Conservation (phyloP, 2,113 vertebrate species). For the Ictalurus punctatus region DNA sequence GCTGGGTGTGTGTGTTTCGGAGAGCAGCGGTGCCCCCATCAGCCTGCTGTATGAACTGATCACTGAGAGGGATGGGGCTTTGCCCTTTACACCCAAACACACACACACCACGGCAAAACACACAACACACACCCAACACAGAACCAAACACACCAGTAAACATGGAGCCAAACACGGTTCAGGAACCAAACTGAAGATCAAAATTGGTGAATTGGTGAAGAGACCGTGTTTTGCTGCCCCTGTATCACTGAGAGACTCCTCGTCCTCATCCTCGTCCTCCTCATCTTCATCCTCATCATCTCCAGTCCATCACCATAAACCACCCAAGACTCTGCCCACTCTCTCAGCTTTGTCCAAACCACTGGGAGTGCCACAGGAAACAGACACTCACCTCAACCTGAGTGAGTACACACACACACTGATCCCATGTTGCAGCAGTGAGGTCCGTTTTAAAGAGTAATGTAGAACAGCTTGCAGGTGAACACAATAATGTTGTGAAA, state of each 20-base stretch:
- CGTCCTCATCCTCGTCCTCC: conserved; percentile 7
- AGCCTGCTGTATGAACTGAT: conserved; percentile 86
- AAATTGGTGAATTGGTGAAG: conserved; percentile 50
- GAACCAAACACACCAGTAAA: conserved; percentile 20
- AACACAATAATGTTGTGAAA: neutral
- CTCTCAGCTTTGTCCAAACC: conserved; percentile 64
- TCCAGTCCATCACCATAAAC: conserved; percentile 11
- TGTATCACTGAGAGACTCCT: neutral
- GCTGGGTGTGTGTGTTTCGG: conserved; percentile 84
- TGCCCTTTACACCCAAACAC: conserved; percentile 38
- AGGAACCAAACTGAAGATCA: conserved; percentile 49
- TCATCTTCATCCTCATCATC: conserved; percentile 49
- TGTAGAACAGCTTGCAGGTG: neutral
- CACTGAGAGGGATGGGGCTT: conserved; percentile 72
- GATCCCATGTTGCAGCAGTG: neutral
- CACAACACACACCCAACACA: neutral
- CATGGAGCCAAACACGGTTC: conserved; percentile 4
- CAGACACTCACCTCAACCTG: conserved; percentile 87
- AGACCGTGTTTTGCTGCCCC: conserved; percentile 46
- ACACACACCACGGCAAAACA: neutral
- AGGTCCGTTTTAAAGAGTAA: neutral
- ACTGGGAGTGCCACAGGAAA: conserved; percentile 78
- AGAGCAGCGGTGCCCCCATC: conserved; percentile 88
- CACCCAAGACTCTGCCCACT: neutral
- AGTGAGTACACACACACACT: conserved; percentile 71